A percentile compares a stretch with the other conserved stretches of the same genome.
Conservation (phyloP, 1,140 invertebrate species). For the Zaprionus camerounensis region DNA sequence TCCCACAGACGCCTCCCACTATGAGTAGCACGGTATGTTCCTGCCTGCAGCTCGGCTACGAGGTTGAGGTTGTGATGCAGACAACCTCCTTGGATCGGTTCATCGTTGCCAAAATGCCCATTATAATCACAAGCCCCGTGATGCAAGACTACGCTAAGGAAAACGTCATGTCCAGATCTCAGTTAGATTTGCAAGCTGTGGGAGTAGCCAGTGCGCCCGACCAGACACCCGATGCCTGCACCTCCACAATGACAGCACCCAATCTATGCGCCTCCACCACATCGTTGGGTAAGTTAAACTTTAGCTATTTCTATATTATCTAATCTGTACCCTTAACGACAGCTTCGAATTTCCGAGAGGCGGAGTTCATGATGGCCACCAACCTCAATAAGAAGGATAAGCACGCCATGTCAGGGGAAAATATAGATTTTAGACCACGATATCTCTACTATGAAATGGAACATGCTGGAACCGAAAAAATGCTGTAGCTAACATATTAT, state of each 20-base stretch:
- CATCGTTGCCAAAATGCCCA: constrained; percentile 81
- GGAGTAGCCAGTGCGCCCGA: constrained; percentile 36
- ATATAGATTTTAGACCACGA: constrained; percentile 67
- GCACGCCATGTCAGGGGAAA: constrained; percentile 63
- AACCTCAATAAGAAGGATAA: constrained; percentile 72
- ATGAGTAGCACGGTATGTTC: constrained; percentile 87
- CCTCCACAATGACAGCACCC: constrained; percentile 6
- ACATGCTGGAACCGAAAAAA: constrained; percentile 32
- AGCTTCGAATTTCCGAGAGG: constrained; percentile 69
- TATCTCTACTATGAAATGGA: constrained; percentile 77
- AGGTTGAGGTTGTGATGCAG: constrained; percentile 86
- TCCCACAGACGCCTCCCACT: constrained; percentile 88
- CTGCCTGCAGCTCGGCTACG: constrained; percentile 89
- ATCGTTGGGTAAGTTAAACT: constrained; percentile 54
- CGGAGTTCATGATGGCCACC: constrained; percentile 69
- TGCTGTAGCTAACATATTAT: constrained; percentile 14
- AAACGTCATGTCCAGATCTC: background rate
- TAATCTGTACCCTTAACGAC: background rate
- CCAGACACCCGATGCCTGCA: constrained; percentile 36
- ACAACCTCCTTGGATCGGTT: constrained; percentile 82
- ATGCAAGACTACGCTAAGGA: background rate
- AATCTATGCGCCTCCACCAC: constrained; percentile 51
- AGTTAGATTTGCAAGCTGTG: constrained; percentile 11
- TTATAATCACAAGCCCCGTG: constrained; percentile 86
- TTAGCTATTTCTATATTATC: background rate